Conservation (phyloP, 2,797 vertebrate species). For the Acanthornis magna region DNA sequence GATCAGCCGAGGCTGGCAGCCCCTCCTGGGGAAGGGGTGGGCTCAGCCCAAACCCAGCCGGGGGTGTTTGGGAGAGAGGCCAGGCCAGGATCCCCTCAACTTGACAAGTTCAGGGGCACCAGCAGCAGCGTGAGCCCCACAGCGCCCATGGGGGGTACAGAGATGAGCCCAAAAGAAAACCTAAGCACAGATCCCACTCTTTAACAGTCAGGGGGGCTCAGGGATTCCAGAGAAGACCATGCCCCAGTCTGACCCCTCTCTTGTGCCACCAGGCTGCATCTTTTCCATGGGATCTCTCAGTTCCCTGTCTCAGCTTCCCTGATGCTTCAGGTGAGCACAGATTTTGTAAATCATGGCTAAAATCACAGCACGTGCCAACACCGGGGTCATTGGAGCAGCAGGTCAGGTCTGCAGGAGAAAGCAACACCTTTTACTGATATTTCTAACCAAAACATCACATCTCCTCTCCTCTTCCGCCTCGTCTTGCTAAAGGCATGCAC, state of each 20-base stretch:
- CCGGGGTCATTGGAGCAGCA: accelerated
- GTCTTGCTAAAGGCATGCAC: not conserved
- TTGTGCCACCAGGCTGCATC: accelerated
- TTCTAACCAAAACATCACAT: not conserved
- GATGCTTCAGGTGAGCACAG: not conserved
- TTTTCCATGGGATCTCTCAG: accelerated
- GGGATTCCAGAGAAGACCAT: not conserved
- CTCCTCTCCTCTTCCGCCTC: not conserved
- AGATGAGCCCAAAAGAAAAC: not conserved
- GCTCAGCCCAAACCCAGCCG: not conserved
- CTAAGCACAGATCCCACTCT: not conserved
- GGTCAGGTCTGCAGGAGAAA: not conserved
- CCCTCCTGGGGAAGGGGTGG: not conserved
- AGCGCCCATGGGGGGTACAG: accelerated
- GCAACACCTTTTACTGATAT: not conserved
- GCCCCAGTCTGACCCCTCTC: not conserved
- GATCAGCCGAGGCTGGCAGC: not conserved
- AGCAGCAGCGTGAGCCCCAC: not conserved
- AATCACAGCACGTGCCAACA: not conserved
- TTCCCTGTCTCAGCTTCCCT: not conserved
- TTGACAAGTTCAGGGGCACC: not conserved
- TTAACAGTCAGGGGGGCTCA: accelerated
- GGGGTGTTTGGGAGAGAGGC: not conserved
- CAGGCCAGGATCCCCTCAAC: not conserved
- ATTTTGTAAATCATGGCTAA: not conserved